Evolutionary conservation across 2,113 vertebrate genomes (phyloP).

Genomic region (Tyrannus savana): DNA sequence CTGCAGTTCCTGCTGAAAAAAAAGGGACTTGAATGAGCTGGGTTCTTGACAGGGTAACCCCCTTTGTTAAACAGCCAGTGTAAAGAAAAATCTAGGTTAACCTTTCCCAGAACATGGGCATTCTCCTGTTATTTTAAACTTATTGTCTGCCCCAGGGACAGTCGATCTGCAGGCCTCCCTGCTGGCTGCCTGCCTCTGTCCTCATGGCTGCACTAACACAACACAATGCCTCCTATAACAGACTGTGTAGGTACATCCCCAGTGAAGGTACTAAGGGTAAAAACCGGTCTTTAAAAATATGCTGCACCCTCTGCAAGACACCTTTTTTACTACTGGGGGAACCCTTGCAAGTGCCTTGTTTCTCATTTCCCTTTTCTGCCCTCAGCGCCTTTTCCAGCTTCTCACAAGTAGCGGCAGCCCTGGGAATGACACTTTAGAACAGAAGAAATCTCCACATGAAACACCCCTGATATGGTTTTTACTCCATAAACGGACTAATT

Average conservation of each 20-base stretch:
- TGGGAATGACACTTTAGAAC: background rate
- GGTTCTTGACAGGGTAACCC: background rate
- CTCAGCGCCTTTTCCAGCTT: background rate
- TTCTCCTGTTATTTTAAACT: background rate
- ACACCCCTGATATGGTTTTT: background rate
- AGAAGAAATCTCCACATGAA: background rate
- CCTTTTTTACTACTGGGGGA: background rate
- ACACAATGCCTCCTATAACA: fast-evolving
- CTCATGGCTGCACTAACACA: background rate
- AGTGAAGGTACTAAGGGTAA: background rate
- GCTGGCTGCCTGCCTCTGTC: background rate
- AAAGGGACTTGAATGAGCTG: background rate
- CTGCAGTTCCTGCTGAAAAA: background rate
- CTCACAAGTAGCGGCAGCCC: background rate
- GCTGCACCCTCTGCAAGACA: background rate
- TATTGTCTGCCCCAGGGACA: background rate
- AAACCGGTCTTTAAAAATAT: background rate
- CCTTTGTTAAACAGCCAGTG: background rate
- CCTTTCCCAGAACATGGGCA: background rate
- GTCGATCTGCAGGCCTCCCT: background rate
- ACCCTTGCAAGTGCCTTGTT: background rate
- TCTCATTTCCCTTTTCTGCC: background rate
- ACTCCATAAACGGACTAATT: background rate
- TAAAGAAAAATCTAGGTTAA: constrained; percentile 3
- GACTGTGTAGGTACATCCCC: background rate